A percentile compares a stretch with the other conserved stretches of the same genome.
These are phyloP conservation scores for Helicoverpa zea DNA, from an alignment of 1,140 invertebrate species.

Conservation along the genomic window DNA sequence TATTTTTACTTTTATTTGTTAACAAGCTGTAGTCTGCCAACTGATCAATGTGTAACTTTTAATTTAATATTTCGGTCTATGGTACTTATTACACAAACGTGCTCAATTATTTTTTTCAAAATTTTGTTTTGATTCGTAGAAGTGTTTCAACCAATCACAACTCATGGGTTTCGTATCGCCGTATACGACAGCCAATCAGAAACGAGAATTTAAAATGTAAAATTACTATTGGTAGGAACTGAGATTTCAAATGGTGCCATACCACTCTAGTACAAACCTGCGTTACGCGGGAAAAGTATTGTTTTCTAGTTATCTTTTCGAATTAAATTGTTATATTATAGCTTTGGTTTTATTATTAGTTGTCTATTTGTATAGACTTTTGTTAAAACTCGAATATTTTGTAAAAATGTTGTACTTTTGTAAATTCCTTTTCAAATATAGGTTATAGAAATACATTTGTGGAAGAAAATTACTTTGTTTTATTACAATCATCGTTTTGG, in stretches of 20 bases:
- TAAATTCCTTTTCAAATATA: constrained; percentile 33
- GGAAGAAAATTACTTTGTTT: neutral
- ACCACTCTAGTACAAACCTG: constrained; percentile 35
- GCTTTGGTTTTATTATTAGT: constrained; percentile 40
- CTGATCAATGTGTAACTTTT: too few species aligned
- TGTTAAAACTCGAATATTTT: constrained; percentile 50
- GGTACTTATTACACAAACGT: too few species aligned
- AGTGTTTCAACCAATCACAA: constrained; percentile 4
- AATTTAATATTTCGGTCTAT: too few species aligned
- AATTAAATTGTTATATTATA: constrained; percentile 14
- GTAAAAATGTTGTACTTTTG: constrained; percentile 43
- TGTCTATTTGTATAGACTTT: constrained; percentile 26
- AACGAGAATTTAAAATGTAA: neutral
- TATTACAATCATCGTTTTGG: neutral
- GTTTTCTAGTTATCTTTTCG: constrained; percentile 17
- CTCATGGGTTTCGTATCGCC: neutral
- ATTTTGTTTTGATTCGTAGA: too few species aligned
- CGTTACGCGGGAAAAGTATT: constrained; percentile 38
- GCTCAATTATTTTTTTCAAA: neutral
- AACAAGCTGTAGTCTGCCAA: too few species aligned
- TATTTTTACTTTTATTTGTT: too few species aligned
- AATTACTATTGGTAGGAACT: constrained; percentile 22
- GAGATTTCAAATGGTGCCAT: constrained; percentile 22
- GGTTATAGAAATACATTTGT: constrained; percentile 38
- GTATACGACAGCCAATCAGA: constrained; percentile 6